Conservation (phyloP, 2,888 invertebrate genomes). For the Resseliella maxima region DNA sequence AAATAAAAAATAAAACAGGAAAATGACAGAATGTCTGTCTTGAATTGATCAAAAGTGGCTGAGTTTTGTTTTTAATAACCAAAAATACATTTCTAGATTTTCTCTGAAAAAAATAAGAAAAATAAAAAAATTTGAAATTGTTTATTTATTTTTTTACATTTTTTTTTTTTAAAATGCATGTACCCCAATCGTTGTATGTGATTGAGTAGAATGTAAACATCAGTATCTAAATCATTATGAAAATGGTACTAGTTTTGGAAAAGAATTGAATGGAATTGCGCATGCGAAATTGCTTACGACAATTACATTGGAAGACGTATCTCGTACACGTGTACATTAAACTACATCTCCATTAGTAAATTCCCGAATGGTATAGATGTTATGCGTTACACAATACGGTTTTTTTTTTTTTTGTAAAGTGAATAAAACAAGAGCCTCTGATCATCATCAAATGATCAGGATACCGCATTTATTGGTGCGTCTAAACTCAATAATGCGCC, state of each 20-base stretch:
- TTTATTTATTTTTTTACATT: no score
- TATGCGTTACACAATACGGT: neutral
- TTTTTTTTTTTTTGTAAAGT: neutral
- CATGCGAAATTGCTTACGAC: neutral
- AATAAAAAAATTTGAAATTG: no score
- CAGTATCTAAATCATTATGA: neutral
- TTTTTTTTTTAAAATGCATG: no score
- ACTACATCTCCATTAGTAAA: slow-evolving; percentile 46
- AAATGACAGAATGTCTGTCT: no score
- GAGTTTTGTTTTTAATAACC: no score
- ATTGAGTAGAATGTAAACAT: neutral
- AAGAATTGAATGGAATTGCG: neutral
- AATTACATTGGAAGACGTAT: neutral
- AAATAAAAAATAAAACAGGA: no score
- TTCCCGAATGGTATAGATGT: neutral
- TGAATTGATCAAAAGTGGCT: no score
- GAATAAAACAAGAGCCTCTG: neutral
- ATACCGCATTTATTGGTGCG: slow-evolving; percentile 8
- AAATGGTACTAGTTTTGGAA: neutral
- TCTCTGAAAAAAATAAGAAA: no score
- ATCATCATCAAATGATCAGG: neutral
- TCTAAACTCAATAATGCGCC: neutral
- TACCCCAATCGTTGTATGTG: no score
- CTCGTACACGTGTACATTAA: slow-evolving; percentile 28
- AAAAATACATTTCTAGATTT: no score